Evolutionary conservation across 2,113 vertebrate genomes (phyloP).

Genomic region (Cricetomys ansorgei): DNA sequence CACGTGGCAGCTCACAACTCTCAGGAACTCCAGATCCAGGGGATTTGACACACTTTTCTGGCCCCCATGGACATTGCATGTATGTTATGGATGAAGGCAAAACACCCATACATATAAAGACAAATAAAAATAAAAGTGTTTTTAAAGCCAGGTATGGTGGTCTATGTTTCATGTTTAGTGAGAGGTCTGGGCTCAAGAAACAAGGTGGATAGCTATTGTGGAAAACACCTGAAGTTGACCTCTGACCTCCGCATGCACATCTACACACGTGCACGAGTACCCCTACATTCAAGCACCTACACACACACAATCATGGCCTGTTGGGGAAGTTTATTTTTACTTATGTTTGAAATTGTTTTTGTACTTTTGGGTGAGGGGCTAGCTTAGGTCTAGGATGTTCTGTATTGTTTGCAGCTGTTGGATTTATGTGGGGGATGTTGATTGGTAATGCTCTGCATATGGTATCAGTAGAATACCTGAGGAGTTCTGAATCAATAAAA

Average conservation of each 20-base stretch:
- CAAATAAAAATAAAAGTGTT: neutral
- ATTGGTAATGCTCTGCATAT: no score
- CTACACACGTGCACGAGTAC: no score
- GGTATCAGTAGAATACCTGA: no score
- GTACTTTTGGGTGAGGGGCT: no score
- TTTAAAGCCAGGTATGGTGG: neutral
- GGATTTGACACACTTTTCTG: neutral
- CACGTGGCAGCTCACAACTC: neutral
- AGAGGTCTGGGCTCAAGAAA: neutral
- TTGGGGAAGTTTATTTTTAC: no score
- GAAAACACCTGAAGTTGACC: no score
- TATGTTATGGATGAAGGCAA: neutral
- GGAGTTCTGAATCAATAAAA: no score
- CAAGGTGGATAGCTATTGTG: neutral
- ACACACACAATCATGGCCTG: neutral
- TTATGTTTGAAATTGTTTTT: no score
- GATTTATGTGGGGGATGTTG: no score
- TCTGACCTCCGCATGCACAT: neutral
- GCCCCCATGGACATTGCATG: neutral
- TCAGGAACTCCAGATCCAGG: neutral
- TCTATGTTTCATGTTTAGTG: neutral
- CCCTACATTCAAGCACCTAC: no score
- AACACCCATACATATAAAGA: neutral
- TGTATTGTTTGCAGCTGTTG: no score
- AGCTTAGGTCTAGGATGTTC: no score